Percentiles rank a stretch among this genome's conserved stretches.
These are phyloP conservation scores for Otus scops DNA, from an alignment of 2,797 vertebrate genomes.

Conservation along the genomic window DNA sequence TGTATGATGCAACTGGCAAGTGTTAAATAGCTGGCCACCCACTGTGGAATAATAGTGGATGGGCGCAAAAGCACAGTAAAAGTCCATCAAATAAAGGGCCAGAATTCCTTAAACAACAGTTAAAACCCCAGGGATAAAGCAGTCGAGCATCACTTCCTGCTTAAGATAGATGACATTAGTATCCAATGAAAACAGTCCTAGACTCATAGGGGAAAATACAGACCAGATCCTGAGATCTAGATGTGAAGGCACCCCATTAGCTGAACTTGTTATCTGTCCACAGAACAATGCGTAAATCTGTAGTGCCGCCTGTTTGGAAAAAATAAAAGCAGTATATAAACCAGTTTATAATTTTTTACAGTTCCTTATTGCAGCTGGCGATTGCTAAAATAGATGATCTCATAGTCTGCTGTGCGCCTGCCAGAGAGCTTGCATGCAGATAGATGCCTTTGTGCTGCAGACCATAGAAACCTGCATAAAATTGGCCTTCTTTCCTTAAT, in stretches of 20 bases:
- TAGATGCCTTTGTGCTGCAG: conserved; percentile 79
- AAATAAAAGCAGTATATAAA: conserved; percentile 71
- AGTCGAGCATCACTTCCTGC: conserved; percentile 73
- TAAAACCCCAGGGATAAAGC: conserved; percentile 67
- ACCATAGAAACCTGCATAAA: conserved; percentile 85
- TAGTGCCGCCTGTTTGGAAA: conserved; percentile 41
- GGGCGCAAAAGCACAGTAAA: conserved; percentile 59
- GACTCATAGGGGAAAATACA: neutral
- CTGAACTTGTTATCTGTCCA: conserved; percentile 48
- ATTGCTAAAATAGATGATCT: conserved; percentile 78
- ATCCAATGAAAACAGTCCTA: conserved; percentile 44
- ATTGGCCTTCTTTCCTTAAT: conserved; percentile 85
- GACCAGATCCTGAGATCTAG: neutral
- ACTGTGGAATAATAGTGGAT: conserved; percentile 52
- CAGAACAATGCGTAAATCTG: conserved; percentile 65
- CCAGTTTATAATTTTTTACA: conserved; percentile 78
- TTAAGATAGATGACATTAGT: conserved; percentile 63
- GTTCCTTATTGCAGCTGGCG: conserved; percentile 72
- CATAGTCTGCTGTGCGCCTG: conserved; percentile 72
- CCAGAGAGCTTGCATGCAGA: conserved; percentile 80
- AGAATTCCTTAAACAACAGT: conserved; percentile 65
- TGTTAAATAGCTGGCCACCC: conserved; percentile 54
- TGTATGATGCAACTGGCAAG: conserved; percentile 45
- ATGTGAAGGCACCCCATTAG: conserved; percentile 13
- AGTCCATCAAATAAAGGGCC: conserved; percentile 59